Evolutionary conservation across 2,888 invertebrate genomes (phyloP), one percentile per base, ranked within the genome.

Genomic region (Dysmachus trigonus): DNA sequence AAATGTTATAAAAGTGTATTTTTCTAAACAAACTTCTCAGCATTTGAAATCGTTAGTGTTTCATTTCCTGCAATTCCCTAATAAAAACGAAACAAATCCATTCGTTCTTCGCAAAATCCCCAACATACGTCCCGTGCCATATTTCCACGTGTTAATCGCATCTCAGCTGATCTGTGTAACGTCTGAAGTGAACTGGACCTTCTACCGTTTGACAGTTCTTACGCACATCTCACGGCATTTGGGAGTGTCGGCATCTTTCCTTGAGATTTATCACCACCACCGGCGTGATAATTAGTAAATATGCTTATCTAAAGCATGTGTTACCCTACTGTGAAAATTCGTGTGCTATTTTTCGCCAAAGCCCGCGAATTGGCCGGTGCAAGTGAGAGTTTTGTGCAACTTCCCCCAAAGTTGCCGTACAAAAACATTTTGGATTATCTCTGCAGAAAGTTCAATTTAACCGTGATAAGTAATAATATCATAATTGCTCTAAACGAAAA

Each of bases 341-440:
- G 94, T 91, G 90, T 98, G 86, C 92, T 98, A 89, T 98, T 98
- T 93, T 98, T 98, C 92, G 98, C 98, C 0, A 96, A 96, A 93
- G 95, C 98, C 53, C 95, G 96, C 90, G 98, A 98, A 91, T 92
- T 98, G 85, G 94, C 95, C 30, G 96, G 96, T 73, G 92, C 93
- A 51, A 92, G 93, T 76, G 94, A 95, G 90, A 92, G 94, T 6
- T 91, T 90, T 15, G 90, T 96, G 62, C 89, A 90, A 22, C 89
- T 96, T 6, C 93, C 94, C 7, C 90, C 91, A 10, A 92, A 92
- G 87, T 92, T 94, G 72, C 92, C 93, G 27, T 95, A 94, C 88
- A 88, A 91, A 3, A 92, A 94, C 77, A 93, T 98, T 3, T 90
- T 95, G n/a, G 91, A 94, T 8, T 91, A 92, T 62, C 94, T 98